Percentiles rank a stretch among this genome's conserved stretches.
These are phyloP conservation scores for Epinephelus fuscoguttatus DNA, from an alignment of 2,113 vertebrate species.

Conservation along the genomic window DNA sequence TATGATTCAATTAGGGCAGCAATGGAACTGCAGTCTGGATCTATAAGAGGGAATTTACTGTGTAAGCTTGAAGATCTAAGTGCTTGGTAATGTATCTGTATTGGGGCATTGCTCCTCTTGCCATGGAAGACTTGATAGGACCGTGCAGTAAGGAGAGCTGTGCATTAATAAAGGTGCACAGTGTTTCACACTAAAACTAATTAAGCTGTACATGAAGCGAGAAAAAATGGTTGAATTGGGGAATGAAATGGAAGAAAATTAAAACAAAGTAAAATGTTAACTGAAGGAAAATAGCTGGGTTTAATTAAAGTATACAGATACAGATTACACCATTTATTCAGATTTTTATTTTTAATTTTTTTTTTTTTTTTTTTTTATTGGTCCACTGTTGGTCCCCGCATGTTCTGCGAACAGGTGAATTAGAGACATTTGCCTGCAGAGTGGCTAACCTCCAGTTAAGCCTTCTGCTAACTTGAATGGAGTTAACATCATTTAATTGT, in stretches of 20 bases:
- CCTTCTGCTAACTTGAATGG: too few relatives aligned
- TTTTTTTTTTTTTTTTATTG: too few relatives aligned
- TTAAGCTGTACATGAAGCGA: background rate
- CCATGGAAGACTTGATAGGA: constrained; percentile 31
- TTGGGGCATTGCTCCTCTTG: constrained; percentile 31
- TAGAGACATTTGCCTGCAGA: too few relatives aligned
- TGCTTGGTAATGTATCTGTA: constrained; percentile 67
- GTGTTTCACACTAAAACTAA: background rate
- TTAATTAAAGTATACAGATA: background rate
- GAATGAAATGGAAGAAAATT: background rate
- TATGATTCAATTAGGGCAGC: constrained; percentile 81
- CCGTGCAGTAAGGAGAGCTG: background rate
- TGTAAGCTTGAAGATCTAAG: constrained; percentile 67
- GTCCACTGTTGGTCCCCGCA: too few relatives aligned
- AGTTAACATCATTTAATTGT: too few relatives aligned
- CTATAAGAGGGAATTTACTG: constrained; percentile 66
- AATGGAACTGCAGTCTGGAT: constrained; percentile 68
- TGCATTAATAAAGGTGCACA: background rate
- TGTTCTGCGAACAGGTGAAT: too few relatives aligned
- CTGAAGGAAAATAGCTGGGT: background rate
- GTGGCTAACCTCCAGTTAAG: too few relatives aligned
- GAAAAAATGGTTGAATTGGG: background rate
- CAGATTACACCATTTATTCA: background rate
- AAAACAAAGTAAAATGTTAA: background rate
- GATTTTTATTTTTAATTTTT: too few relatives aligned